phyloP scores from a whole-genome alignment of 2,888 invertebrate species.

The Neoscelio sp. region DNA sequence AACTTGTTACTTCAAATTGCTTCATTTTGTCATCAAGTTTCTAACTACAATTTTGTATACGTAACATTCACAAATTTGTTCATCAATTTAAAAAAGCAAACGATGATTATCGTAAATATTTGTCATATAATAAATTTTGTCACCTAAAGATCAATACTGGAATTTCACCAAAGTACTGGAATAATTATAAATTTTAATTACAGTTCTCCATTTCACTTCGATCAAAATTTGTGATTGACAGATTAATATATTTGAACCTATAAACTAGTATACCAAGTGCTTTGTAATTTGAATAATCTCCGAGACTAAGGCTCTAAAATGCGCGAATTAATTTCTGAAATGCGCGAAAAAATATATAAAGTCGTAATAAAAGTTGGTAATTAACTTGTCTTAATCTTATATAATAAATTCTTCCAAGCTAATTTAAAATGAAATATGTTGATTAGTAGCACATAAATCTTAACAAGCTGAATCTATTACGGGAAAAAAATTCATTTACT shows the following conservation, averaged over 20 bases:
- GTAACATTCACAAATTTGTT: too few species aligned
- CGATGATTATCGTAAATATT: too few species aligned
- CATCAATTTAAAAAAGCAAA: too few species aligned
- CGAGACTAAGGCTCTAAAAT: slow-evolving; percentile 13
- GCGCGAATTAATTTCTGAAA: slow-evolving; percentile 15
- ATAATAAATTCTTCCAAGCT: not conserved
- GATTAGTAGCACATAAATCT: not conserved
- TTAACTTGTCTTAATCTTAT: not conserved
- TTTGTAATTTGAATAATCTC: slow-evolving; percentile 5
- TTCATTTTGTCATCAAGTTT: too few species aligned
- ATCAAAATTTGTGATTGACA: not conserved
- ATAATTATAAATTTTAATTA: too few species aligned
- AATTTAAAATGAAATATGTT: not conserved
- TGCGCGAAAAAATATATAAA: not conserved
- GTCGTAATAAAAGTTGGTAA: slow-evolving; percentile 7
- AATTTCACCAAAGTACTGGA: too few species aligned
- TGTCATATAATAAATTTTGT: too few species aligned
- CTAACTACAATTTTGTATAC: too few species aligned
- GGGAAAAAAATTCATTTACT: too few species aligned
- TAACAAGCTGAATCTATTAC: too few species aligned
- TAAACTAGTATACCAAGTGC: not conserved
- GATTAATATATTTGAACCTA: not conserved
- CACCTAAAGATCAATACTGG: too few species aligned
- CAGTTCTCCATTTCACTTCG: not conserved
- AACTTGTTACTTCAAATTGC: too few species aligned